Base-by-base conservation (phyloP, 2,113 vertebrate genomes). In the Poecile atricapillus region DNA sequence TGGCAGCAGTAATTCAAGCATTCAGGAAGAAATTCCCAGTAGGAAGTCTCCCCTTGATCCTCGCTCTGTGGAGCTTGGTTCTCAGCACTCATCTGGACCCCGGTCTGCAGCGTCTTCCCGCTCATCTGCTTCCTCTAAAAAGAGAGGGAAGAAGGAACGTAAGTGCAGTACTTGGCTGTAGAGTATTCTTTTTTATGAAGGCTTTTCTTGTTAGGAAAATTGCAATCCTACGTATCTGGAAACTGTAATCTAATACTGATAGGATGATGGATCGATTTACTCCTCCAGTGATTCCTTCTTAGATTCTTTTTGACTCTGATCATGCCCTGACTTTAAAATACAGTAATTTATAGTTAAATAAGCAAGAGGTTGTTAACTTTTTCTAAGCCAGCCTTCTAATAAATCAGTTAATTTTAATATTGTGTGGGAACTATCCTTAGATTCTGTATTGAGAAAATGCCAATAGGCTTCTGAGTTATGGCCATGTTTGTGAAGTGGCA, bases 51-150 rank as follows among this genome's bases (percentile, higher is more conserved):
- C 98, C 24, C 97, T 41, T 60, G 98, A 98, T 10, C 69, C 94
- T 80, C 97, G 78, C 4, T 81, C 93, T 60, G 47, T 82, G 71
- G 98, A 98, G 23, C 67, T 96, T 33, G 71, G 76, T 44, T 98
- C 98, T 23, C 98, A 97, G 58, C 97, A 95, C 71, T 99, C 99
- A 1, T 96, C 98, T 28, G 98, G 95, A 31, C 94, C 98, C 31
- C 93, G 95, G 3, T 98, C 99, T 83, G 94, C 96, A 55, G 97
- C 98, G 8, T 99, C 99, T 3, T 99, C 99, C 53, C 97, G 63
- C 70, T 98, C 98, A 15, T 98, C 98, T 60, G 74, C 97, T 80
- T 99, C 98, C 39, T 96, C 96, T n/a, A 98, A 96, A 95, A 99
- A 96, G 94, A 98, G 96, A 97, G 98, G 97, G 93, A 98, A 90